Percentiles rank a stretch among this genome's conserved stretches.
These are phyloP conservation scores for Lepus oiostolus DNA, from an alignment of 2,797 vertebrate species.

Conservation along the genomic window DNA sequence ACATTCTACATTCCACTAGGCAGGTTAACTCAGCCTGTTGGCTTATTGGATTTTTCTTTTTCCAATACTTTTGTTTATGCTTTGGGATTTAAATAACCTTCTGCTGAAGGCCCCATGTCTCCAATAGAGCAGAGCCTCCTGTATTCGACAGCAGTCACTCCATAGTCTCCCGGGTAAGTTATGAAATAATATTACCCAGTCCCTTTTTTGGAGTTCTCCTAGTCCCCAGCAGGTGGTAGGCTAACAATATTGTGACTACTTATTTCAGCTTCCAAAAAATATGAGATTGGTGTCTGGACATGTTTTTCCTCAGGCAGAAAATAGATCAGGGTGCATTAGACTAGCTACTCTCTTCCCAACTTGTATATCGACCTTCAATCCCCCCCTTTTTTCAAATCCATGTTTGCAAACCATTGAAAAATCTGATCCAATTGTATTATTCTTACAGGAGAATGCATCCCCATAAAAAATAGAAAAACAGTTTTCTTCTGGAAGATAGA, in stretches of 20 bases:
- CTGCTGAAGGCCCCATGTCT: background rate
- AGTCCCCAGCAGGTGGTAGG: slow-evolving; percentile 44
- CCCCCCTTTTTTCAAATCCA: no score
- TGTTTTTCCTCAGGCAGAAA: background rate
- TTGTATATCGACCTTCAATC: background rate
- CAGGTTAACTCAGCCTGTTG: slow-evolving; percentile 39
- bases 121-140: background rate
- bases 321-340: background rate
- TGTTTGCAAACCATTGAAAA: slow-evolving; percentile 45
- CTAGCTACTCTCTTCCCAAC: background rate
- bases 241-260: background rate
- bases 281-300: background rate
- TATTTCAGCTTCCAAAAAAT: background rate
- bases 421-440: background rate
- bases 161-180: background rate
- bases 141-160: background rate
- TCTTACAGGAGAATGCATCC: background rate
- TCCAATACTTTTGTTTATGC: slow-evolving; percentile 3
- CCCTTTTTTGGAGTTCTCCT: slow-evolving; percentile 30
- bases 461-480: background rate
- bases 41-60: slow-evolving; percentile 10
- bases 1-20: background rate
- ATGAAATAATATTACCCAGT: background rate
- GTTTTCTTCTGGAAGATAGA: background rate
- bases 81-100: slow-evolving; percentile 56